These are phyloP conservation scores for Pachycephala philippinensis DNA, from an alignment of 2,113 vertebrate genomes.

Conservation along the genomic window DNA sequence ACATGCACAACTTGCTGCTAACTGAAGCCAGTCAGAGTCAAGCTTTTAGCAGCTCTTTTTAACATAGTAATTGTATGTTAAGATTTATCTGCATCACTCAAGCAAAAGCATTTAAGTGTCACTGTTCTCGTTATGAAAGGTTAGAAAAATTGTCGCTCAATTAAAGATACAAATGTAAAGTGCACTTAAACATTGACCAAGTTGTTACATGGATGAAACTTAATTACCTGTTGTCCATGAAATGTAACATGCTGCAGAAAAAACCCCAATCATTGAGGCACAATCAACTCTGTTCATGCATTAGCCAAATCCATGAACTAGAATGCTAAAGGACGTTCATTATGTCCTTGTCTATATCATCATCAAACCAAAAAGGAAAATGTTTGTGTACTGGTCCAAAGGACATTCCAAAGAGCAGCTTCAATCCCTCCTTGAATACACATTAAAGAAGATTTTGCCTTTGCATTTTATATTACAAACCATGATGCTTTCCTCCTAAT, in stretches of 20 bases:
- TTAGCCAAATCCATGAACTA: background rate
- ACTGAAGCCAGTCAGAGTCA: background rate
- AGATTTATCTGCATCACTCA: background rate
- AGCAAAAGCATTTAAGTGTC: background rate
- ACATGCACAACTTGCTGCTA: background rate
- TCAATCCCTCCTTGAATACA: background rate
- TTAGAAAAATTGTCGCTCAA: background rate
- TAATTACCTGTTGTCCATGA: conserved; percentile 49
- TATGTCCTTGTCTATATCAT: background rate
- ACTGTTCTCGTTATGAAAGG: background rate
- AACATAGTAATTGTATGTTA: background rate
- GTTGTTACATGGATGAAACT: background rate
- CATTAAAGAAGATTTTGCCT: background rate
- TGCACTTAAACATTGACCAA: conserved; percentile 8
- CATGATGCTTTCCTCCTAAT: background rate
- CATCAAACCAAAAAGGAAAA: background rate
- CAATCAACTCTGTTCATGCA: background rate
- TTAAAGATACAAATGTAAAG: background rate
- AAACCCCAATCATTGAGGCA: background rate
- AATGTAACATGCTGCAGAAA: background rate
- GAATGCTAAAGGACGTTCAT: background rate
- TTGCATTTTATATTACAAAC: background rate
- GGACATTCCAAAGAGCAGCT: background rate
- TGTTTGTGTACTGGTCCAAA: background rate
- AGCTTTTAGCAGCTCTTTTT: background rate